Evolutionary conservation across 2,797 vertebrate species (phyloP).

Genomic region (Halcyon leucocephala): DNA sequence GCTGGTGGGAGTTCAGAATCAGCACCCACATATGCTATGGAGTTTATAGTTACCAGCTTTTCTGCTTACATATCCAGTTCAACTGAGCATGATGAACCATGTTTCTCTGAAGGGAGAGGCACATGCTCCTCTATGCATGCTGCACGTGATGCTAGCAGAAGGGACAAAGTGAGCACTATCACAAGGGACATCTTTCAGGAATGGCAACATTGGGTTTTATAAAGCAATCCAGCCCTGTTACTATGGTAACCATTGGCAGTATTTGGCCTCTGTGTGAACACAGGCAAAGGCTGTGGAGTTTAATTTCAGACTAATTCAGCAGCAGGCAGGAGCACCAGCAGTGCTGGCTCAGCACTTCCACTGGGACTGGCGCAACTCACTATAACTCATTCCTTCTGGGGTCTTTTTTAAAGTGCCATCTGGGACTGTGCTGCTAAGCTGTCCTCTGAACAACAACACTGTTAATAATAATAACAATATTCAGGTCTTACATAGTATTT

Average conservation of each 20-base stretch:
- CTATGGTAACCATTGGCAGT: not conserved
- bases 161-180: not conserved
- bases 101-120: not conserved
- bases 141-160: not conserved
- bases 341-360: constrained; percentile 41
- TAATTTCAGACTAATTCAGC: constrained; percentile 15
- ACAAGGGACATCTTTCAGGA: not conserved
- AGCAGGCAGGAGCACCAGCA: constrained; percentile 28
- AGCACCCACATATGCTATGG: accelerated
- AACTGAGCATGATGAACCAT: accelerated
- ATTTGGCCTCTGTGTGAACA: not conserved
- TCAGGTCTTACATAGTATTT: constrained; percentile 58
- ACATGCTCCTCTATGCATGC: accelerated
- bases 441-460: constrained; percentile 39
- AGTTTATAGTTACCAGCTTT: not conserved
- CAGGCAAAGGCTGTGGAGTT: not conserved
- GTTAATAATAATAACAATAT: constrained; percentile 67
- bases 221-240: not conserved
- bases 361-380: not conserved
- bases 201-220: not conserved
- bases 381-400: constrained; percentile 58
- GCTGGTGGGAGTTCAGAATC: not conserved
- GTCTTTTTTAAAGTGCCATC: constrained; percentile 36
- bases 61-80: not conserved
- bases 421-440: constrained; percentile 61